Conservation (phyloP, 2,113 vertebrate species). For the Plectropomus leopardus region DNA sequence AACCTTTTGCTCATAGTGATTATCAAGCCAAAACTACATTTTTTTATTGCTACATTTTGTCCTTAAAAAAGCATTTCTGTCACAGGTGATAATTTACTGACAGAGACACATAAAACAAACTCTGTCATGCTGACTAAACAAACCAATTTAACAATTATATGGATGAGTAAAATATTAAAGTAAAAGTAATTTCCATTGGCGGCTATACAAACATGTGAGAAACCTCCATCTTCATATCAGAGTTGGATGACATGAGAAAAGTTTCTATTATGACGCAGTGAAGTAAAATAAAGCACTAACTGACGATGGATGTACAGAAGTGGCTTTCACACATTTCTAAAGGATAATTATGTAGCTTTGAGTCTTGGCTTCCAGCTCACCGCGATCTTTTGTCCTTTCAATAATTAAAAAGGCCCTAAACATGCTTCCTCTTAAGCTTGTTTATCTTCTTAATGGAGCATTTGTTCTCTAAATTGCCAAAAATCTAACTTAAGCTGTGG, state of each 20-base stretch:
- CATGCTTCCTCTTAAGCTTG: not conserved
- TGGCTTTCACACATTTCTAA: not conserved
- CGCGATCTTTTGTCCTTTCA: not conserved
- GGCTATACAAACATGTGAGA: not conserved
- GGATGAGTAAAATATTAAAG: not conserved
- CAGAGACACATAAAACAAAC: not conserved
- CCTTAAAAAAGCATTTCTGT: too few species aligned
- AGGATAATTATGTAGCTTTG: not conserved
- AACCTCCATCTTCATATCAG: not conserved
- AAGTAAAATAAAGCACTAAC: too few species aligned
- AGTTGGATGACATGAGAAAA: not conserved
- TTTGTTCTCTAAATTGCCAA: not conserved
- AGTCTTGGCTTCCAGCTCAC: not conserved
- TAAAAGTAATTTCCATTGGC: too few species aligned
- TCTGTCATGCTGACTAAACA: not conserved
- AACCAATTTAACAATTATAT: too few species aligned
- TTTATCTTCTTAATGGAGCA: not conserved
- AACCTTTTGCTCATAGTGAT: too few species aligned
- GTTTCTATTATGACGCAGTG: too few species aligned
- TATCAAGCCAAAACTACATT: not conserved
- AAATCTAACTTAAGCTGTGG: not conserved
- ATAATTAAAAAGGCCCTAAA: not conserved
- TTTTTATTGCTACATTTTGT: not conserved
- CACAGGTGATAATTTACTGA: not conserved
- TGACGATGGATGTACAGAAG: not conserved